Evolutionary conservation across 2,113 vertebrate genomes (phyloP), one percentile per base, ranked within the genome.

Genomic region (Pseudonaja textilis): DNA sequence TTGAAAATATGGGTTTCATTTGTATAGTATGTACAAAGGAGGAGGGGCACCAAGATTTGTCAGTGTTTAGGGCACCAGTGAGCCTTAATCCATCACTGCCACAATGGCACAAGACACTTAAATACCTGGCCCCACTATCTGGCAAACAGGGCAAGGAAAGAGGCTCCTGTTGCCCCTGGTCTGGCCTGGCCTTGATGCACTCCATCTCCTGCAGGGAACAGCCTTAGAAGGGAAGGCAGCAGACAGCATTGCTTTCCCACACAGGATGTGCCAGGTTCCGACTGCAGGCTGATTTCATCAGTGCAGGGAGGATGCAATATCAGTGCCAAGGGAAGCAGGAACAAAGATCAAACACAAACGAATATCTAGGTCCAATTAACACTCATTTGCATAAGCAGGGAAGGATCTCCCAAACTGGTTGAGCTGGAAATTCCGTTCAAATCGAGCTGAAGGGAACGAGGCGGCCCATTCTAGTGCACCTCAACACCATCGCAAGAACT

Each of bases 251-350:
- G 12, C 45, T 89, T 85, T 45, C 69, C 59, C 6, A 20, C 54
- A 4, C 54, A 93, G 92, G 88, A 93, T 93, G 55, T n/a, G 10
- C 20, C 25, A 56, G 52, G 92, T 90, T 93, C 92, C 88, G 74
- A 85, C 59, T 50, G 87, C 69, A 34, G 39, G 87, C 47, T 16
- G 92, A 93, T 93, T 93, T 61, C 92, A 93, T 93, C 92, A 93
- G 88, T 56, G 5, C 29, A 89, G 92, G 92, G 95, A 96, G 95
- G 96, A 96, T 86, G 94, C 91, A 0, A 93, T 91, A 55, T 14
- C 12, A 0, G 55, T 59, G 96, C 96, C 96, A 93, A 95, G 96
- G 96, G 94, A 94, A 96, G 95, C 92, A 57, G 91, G 34, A 93
- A 87, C 47, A 94, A 91, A 94, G 92, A 96, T 93, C 93, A 94